Percentiles rank a stretch among this genome's conserved stretches.
phyloP scores from a whole-genome alignment of 2,113 vertebrate genomes.

The Psittacus erithacus region DNA sequence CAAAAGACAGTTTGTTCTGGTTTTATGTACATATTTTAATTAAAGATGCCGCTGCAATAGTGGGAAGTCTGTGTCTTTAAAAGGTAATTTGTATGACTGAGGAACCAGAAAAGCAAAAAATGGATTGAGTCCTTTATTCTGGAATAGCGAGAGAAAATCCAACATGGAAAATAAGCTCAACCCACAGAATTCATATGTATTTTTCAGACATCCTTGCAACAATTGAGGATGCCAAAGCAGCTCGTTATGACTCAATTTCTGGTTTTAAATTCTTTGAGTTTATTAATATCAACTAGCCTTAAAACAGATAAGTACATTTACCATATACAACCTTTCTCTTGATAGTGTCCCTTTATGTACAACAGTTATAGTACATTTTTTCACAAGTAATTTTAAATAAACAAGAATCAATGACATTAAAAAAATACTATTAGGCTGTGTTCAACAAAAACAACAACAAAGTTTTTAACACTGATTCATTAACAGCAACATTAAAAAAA shows the following conservation, averaged over 20 bases:
- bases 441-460: slow-evolving; percentile 22
- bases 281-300: slow-evolving; percentile 13
- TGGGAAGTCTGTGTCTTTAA: background rate
- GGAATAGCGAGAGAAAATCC: background rate
- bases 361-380: slow-evolving; percentile 56
- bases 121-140: background rate
- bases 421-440: slow-evolving; percentile 43
- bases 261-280: background rate
- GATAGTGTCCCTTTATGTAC: slow-evolving; percentile 51
- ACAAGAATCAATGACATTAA: slow-evolving; percentile 49
- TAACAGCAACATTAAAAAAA: slow-evolving; percentile 38
- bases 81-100: background rate
- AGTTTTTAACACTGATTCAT: slow-evolving; percentile 55
- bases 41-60: background rate
- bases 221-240: background rate
- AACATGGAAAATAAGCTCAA: background rate
- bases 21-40: background rate
- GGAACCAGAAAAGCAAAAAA: background rate
- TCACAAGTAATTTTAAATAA: slow-evolving; percentile 64
- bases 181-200: background rate
- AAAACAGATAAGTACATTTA: background rate
- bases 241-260: background rate
- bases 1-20: background rate
- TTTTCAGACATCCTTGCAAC: slow-evolving; percentile 1
- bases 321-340: slow-evolving; percentile 42